A percentile compares a stretch with the other conserved stretches of the same genome.
phyloP scores from a whole-genome alignment of 1,140 invertebrate genomes.

The Ditylenchus dipsaci region DNA sequence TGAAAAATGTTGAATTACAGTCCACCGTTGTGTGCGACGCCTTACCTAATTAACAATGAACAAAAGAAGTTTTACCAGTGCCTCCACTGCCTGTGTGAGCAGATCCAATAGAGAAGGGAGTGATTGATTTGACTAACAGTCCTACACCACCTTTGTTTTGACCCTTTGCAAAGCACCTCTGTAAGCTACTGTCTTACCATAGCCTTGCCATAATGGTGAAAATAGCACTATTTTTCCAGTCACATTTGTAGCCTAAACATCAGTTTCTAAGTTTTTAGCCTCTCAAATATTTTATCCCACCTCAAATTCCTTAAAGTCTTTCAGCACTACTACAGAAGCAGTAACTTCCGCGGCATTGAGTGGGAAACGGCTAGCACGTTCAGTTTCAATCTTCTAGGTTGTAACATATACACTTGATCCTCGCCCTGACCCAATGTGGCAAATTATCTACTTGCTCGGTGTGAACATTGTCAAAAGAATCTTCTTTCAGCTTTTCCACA shows the following conservation, averaged over 20 bases:
- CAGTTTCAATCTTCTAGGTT: conserved; percentile 49
- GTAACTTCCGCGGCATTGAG: conserved; percentile 25
- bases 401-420: conserved; percentile 42
- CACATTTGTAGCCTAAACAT: conserved; percentile 26
- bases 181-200: conserved; percentile 52
- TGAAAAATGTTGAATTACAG: too few species aligned
- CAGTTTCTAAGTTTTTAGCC: not conserved
- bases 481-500: conserved; percentile 58
- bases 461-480: conserved; percentile 66
- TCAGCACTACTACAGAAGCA: conserved; percentile 38
- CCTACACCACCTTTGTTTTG: conserved; percentile 72
- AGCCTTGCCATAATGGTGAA: conserved; percentile 53
- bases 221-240: conserved; percentile 60
- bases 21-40: too few species aligned
- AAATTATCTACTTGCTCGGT: conserved; percentile 66
- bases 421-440: conserved; percentile 44
- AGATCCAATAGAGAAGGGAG: conserved; percentile 66
- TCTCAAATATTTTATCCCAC: not conserved
- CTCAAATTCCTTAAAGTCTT: conserved; percentile 25
- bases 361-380: conserved; percentile 55
- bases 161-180: conserved; percentile 48
- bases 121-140: conserved; percentile 70
- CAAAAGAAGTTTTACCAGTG: conserved; percentile 44
- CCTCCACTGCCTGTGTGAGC: conserved; percentile 58
- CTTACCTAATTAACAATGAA: too few species aligned